phyloP scores from a whole-genome alignment of 2,113 vertebrate species.

The Syngnathus typhle region DNA sequence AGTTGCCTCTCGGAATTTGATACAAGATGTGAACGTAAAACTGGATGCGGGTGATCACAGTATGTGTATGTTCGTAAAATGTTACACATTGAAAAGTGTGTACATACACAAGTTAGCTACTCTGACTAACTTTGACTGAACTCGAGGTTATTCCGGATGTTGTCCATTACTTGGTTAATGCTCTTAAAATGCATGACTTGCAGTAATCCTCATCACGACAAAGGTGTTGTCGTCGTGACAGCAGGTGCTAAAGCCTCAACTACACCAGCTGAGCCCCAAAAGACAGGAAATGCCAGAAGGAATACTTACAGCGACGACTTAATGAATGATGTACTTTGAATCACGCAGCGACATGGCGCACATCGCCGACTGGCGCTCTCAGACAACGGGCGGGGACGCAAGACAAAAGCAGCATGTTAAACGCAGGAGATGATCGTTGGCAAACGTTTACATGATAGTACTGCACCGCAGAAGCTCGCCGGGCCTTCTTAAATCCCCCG shows the following conservation, averaged over 20 bases:
- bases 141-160: slow-evolving; percentile 30
- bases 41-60: not conserved
- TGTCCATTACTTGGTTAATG: slow-evolving; percentile 52
- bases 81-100: too few relatives aligned
- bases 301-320: slow-evolving; percentile 42
- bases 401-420: slow-evolving; percentile 42
- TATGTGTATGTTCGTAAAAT: too few relatives aligned
- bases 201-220: slow-evolving; percentile 58
- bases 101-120: not conserved
- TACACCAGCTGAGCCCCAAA: slow-evolving; percentile 50
- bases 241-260: slow-evolving; percentile 65
- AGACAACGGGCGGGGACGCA: slow-evolving; percentile 10
- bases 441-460: slow-evolving; percentile 58
- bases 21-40: not conserved
- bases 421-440: slow-evolving; percentile 45
- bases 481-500: slow-evolving; percentile 31
- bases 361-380: slow-evolving; percentile 14
- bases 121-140: not conserved
- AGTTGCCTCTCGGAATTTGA: not conserved
- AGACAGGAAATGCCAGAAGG: slow-evolving; percentile 63
- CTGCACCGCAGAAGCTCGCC: slow-evolving; percentile 38
- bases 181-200: slow-evolving; percentile 60
- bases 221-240: slow-evolving; percentile 55
- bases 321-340: slow-evolving; percentile 30
- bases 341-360: slow-evolving; percentile 15